Evolutionary conservation across 37 sponge, comb jelly and placozoan genomes (phyloP).

Genomic region (Tethya wilhelma): DNA sequence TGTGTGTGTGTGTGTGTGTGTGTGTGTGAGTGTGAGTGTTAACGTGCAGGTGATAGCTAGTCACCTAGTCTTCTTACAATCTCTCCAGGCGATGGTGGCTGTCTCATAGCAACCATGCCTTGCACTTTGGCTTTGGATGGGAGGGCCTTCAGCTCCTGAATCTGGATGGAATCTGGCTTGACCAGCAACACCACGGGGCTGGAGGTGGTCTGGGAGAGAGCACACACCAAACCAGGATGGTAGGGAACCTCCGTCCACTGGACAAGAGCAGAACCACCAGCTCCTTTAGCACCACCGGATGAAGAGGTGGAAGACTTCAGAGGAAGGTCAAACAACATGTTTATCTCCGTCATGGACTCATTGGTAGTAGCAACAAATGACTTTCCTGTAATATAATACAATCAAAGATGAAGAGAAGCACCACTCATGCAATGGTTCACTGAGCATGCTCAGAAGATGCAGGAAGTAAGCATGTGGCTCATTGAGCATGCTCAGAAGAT

Average conservation of each 20-base stretch:
- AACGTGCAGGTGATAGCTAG: too few species aligned
- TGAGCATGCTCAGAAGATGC: too few species aligned
- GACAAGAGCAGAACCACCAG: conserved; percentile 35
- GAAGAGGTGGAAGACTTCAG: conserved; percentile 40
- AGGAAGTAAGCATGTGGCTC: too few species aligned
- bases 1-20: too few species aligned
- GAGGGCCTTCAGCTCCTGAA: conserved; percentile 79
- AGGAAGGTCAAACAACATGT: conserved; percentile 48
- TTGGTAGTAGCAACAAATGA: conserved; percentile 51
- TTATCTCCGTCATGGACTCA: conserved; percentile 5
- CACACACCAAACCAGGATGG: conserved; percentile 87
- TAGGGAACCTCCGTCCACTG: conserved; percentile 87
- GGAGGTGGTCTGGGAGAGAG: conserved; percentile 53
- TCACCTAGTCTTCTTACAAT: too few species aligned
- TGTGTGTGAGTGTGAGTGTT: too few species aligned
- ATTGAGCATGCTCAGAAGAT: too few species aligned
- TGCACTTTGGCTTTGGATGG: conserved; percentile 84
- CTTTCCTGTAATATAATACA: conserved; percentile 64
- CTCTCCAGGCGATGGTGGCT: conserved; percentile 38
- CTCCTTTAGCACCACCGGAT: not conserved
- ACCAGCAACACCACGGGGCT: conserved; percentile 81
- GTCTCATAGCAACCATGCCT: conserved; percentile 79
- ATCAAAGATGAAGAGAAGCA: too few species aligned
- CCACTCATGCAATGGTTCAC: too few species aligned
- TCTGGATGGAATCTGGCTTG: conserved; percentile 67